Evolutionary conservation across 1,140 invertebrate species (phyloP).

Genomic region (Zelostemma sp.): DNA sequence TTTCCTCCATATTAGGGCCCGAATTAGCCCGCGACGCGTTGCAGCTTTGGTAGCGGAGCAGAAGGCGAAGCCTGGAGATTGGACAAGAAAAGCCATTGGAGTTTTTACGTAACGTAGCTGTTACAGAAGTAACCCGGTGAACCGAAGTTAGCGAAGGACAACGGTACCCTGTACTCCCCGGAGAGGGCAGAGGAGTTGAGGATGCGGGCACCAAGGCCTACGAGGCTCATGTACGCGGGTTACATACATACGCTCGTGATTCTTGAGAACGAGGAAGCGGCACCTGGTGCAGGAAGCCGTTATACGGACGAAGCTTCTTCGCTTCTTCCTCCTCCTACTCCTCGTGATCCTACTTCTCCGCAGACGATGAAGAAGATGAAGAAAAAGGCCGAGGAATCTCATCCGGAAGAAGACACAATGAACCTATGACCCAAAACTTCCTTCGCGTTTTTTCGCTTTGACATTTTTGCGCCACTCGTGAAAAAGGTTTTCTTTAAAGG

Average conservation of each 20-base stretch:
- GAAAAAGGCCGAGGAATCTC: constrained; percentile 14
- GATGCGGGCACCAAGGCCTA: constrained; percentile 33
- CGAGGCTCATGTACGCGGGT: constrained; percentile 35
- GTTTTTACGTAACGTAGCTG: constrained; percentile 42
- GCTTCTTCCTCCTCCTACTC: constrained; percentile 47
- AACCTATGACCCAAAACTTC: constrained; percentile 48
- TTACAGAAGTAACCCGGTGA: constrained; percentile 49
- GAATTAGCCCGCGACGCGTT: no score
- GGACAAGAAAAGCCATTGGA: constrained; percentile 29
- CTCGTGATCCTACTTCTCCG: constrained; percentile 19
- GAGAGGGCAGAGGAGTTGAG: constrained; percentile 44
- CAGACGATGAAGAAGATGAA: constrained; percentile 28
- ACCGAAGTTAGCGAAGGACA: constrained; percentile 50
- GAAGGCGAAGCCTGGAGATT: constrained; percentile 19
- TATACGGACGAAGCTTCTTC: constrained; percentile 49
- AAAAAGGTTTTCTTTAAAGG: no score
- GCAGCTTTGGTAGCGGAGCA: no score
- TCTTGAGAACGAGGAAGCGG: constrained; percentile 57
- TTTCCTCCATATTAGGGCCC: no score
- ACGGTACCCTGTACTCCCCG: constrained; percentile 46
- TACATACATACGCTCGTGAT: constrained; percentile 53
- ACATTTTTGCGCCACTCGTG: no score
- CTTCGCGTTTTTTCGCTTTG: no score
- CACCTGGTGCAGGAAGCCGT: constrained; percentile 56
- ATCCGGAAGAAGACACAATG: constrained; percentile 49